These are phyloP conservation scores for Rostratula benghalensis DNA, from an alignment of 2,113 vertebrate species.

Conservation along the genomic window DNA sequence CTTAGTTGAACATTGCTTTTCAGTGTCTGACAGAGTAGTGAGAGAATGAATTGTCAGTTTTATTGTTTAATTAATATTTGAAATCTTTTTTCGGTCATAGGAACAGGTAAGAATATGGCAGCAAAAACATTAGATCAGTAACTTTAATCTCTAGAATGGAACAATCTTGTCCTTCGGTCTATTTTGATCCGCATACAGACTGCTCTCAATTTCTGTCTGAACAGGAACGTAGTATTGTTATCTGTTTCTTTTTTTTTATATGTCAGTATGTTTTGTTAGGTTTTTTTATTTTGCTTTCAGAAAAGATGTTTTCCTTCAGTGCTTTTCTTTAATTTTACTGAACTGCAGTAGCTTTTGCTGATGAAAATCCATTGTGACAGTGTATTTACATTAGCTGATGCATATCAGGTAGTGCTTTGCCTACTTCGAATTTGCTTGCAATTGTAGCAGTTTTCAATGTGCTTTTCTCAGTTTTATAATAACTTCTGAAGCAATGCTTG, in stretches of 20 bases:
- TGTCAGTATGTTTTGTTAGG: too few relatives aligned
- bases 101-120: background rate
- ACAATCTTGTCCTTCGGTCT: background rate
- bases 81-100: background rate
- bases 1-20: background rate
- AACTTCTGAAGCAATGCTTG: background rate
- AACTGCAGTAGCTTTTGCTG: background rate
- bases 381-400: background rate
- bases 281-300: background rate
- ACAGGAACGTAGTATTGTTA: background rate
- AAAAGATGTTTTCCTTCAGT: background rate
- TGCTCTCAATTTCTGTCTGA: background rate
- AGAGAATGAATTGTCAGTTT: background rate
- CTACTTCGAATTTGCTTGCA: background rate
- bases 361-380: background rate
- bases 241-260: background rate
- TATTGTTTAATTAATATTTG: background rate
- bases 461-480: background rate
- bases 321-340: background rate
- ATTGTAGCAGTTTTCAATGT: background rate
- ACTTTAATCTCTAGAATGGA: background rate
- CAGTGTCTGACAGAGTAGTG: background rate
- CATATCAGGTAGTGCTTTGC: background rate
- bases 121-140: background rate
- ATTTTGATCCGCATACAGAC: background rate